phyloP scores from a whole-genome alignment of 1,140 invertebrate genomes.

The Calycopis cecrops region DNA sequence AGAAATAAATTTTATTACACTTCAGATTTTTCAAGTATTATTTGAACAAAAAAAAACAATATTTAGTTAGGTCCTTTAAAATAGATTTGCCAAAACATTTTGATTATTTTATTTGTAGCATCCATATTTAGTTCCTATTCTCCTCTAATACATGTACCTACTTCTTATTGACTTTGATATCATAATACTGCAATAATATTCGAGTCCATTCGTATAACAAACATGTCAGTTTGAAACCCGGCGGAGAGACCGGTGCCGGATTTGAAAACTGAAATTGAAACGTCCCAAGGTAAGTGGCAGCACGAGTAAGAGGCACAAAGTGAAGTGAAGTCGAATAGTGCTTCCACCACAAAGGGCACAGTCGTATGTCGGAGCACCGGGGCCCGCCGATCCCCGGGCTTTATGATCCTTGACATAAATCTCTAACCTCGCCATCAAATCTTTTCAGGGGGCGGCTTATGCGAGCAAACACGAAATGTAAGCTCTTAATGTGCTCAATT shows the following conservation, averaged over 20 bases:
- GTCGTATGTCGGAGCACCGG: conserved; percentile 66
- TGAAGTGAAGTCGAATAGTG: conserved; percentile 69
- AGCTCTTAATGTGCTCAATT: conserved; percentile 64
- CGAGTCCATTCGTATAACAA: neutral
- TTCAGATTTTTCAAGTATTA: too few relatives aligned
- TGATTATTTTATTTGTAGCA: too few relatives aligned
- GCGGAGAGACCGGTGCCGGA: neutral
- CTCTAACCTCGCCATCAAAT: conserved; percentile 73
- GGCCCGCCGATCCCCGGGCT: conserved; percentile 64
- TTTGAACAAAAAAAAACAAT: too few relatives aligned
- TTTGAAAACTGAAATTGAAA: conserved; percentile 60
- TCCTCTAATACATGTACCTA: too few relatives aligned
- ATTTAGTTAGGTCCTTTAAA: too few relatives aligned
- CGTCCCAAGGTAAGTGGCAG: conserved; percentile 67
- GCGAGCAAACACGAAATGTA: conserved; percentile 63
- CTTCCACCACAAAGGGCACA: conserved; percentile 69
- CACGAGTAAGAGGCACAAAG: conserved; percentile 65
- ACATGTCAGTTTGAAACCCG: neutral
- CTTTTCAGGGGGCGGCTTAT: conserved; percentile 68
- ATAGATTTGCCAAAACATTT: too few relatives aligned
- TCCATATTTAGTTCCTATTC: too few relatives aligned
- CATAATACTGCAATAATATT: too few relatives aligned
- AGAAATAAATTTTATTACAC: too few relatives aligned
- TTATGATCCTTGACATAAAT: conserved; percentile 74
- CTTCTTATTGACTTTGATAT: too few relatives aligned